Conservation (phyloP, 2,113 vertebrate genomes). For the Isurus oxyrinchus region DNA sequence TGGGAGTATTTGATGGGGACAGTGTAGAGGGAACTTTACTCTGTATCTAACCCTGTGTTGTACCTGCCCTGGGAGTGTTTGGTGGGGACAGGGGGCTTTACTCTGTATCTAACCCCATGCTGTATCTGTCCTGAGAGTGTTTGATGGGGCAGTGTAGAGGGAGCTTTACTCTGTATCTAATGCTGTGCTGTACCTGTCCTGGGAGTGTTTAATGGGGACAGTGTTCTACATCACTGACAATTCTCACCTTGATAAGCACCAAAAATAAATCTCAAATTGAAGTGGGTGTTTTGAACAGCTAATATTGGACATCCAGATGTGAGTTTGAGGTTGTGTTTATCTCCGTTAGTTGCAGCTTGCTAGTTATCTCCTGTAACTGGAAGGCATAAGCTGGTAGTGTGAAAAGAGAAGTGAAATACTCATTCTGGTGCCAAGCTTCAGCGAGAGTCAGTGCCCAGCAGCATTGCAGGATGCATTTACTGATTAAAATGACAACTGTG, state of each 20-base stretch:
- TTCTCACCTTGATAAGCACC: neutral
- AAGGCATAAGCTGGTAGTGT: neutral
- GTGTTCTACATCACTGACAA: neutral
- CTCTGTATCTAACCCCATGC: too few species aligned
- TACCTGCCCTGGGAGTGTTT: neutral
- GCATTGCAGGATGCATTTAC: neutral
- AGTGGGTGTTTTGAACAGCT: neutral
- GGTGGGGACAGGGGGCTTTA: neutral
- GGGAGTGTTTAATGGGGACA: neutral
- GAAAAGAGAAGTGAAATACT: neutral
- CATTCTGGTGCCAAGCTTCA: neutral
- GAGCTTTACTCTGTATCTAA: neutral
- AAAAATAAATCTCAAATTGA: neutral
- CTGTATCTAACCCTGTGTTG: neutral
- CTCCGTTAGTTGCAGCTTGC: neutral
- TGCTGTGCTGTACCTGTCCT: neutral
- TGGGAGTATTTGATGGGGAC: too few species aligned
- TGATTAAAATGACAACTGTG: neutral
- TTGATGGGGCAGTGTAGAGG: neutral
- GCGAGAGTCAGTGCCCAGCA: neutral
- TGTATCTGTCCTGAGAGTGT: too few species aligned
- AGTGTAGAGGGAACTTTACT: neutral
- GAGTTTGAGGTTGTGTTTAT: neutral
- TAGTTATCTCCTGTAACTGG: neutral
- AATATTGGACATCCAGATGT: slow-evolving; percentile 2